Evolutionary conservation across 2,113 vertebrate genomes (phyloP).

Genomic region (Labeo catla): DNA sequence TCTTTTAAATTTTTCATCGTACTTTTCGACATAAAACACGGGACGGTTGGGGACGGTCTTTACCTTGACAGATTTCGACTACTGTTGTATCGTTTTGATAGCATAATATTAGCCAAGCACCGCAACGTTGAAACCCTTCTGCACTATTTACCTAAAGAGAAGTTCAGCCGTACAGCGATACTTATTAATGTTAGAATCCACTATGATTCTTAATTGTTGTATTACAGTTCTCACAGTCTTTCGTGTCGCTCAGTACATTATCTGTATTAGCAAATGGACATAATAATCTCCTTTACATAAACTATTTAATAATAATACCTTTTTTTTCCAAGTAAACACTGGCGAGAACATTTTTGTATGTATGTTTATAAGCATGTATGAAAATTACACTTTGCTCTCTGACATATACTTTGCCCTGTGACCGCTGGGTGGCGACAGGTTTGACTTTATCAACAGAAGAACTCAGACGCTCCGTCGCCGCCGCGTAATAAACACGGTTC

Average conservation of each 20-base stretch:
- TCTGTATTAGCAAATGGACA: neutral
- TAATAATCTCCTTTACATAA: neutral
- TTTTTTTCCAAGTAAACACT: neutral
- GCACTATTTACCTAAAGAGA: neutral
- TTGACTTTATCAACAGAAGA: constrained; percentile 53
- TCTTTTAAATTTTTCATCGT: neutral
- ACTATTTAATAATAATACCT: neutral
- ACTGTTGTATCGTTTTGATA: neutral
- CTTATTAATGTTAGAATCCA: neutral
- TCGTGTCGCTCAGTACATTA: neutral
- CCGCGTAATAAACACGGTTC: constrained; percentile 88
- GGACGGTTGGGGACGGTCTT: neutral
- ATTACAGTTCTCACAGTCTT: neutral
- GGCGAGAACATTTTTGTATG: neutral
- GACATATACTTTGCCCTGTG: constrained; percentile 50
- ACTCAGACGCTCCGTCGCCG: constrained; percentile 77
- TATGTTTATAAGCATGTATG: neutral
- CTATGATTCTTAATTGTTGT: neutral
- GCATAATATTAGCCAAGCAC: neutral
- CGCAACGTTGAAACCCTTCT: neutral
- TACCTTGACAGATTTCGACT: neutral
- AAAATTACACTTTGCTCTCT: neutral
- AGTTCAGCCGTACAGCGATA: neutral
- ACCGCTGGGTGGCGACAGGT: constrained; percentile 83
- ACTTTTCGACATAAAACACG: neutral